phyloP scores from a whole-genome alignment of 2,797 vertebrate species.

The Aeoliscus strigatus region DNA sequence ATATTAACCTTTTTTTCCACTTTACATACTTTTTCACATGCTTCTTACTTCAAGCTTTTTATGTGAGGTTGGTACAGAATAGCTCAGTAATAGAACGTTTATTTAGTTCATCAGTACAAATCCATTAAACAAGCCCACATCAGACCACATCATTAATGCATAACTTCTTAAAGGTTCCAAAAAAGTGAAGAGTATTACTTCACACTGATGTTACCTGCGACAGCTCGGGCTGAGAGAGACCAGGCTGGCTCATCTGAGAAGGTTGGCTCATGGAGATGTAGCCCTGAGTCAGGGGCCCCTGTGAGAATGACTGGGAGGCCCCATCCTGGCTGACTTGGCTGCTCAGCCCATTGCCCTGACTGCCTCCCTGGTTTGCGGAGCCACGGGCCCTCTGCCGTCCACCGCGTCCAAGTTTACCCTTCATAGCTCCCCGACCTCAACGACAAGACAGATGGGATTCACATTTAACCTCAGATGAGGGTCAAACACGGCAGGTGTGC shows the following conservation, averaged over 20 bases:
- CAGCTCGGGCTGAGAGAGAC: constrained; percentile 95
- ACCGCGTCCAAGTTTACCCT: constrained; percentile 88
- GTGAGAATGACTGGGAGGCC: constrained; percentile 95
- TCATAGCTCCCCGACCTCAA: constrained; percentile 87
- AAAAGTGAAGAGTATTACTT: too few relatives aligned
- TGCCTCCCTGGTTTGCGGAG: constrained; percentile 80
- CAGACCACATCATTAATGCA: too few relatives aligned
- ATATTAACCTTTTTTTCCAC: too few relatives aligned
- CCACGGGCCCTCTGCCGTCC: constrained; percentile 89
- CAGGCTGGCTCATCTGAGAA: constrained; percentile 98
- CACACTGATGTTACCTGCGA: constrained; percentile 81
- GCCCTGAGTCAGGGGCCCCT: constrained; percentile 96
- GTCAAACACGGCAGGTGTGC: background rate
- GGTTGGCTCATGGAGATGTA: constrained; percentile 99
- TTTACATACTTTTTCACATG: too few relatives aligned
- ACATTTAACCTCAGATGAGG: background rate
- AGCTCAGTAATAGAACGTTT: too few relatives aligned
- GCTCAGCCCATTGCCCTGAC: constrained; percentile 83
- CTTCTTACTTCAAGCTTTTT: too few relatives aligned
- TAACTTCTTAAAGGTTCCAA: too few relatives aligned
- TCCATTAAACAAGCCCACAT: too few relatives aligned
- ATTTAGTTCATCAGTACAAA: too few relatives aligned
- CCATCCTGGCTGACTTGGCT: constrained; percentile 95
- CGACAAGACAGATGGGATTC: background rate
- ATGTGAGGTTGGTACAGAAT: too few relatives aligned